A percentile compares a stretch with the other conserved stretches of the same genome.
phyloP scores from a whole-genome alignment of 2,113 vertebrate species.

The Apeltes quadracus region DNA sequence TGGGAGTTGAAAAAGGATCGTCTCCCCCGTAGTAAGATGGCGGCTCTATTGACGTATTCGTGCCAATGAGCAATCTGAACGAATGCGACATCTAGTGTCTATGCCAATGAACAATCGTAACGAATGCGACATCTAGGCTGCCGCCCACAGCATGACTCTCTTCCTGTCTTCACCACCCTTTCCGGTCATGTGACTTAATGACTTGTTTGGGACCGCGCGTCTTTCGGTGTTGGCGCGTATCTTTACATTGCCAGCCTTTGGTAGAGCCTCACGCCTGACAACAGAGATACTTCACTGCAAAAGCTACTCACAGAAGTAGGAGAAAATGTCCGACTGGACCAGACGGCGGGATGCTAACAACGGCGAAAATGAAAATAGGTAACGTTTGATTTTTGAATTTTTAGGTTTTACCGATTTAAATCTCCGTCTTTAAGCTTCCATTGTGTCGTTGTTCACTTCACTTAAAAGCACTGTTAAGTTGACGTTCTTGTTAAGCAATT shows the following conservation, averaged over 20 bases:
- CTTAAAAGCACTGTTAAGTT: background rate
- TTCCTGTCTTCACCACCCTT: background rate
- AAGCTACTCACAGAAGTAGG: background rate
- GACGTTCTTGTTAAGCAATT: too few relatives aligned
- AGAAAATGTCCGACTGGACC: slow-evolving; percentile 40
- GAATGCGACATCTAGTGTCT: too few relatives aligned
- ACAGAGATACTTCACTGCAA: background rate
- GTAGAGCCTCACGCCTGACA: background rate
- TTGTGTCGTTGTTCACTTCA: background rate
- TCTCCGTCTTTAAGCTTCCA: background rate
- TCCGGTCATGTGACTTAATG: slow-evolving; percentile 49
- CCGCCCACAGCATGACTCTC: too few relatives aligned
- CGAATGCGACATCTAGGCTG: too few relatives aligned
- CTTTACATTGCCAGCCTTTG: background rate
- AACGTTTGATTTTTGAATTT: background rate
- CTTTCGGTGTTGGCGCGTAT: slow-evolving; percentile 57
- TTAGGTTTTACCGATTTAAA: background rate
- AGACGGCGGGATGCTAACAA: background rate
- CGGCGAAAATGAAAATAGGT: slow-evolving; percentile 27
- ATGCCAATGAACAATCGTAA: too few relatives aligned
- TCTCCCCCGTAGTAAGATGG: too few relatives aligned
- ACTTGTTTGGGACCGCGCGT: slow-evolving; percentile 40
- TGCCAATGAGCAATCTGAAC: too few relatives aligned
- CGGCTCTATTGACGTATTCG: too few relatives aligned
- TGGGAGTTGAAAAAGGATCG: too few relatives aligned